Evolutionary conservation across 1,140 invertebrate genomes (phyloP).

Genomic region (Lordiphosa stackelbergi): DNA sequence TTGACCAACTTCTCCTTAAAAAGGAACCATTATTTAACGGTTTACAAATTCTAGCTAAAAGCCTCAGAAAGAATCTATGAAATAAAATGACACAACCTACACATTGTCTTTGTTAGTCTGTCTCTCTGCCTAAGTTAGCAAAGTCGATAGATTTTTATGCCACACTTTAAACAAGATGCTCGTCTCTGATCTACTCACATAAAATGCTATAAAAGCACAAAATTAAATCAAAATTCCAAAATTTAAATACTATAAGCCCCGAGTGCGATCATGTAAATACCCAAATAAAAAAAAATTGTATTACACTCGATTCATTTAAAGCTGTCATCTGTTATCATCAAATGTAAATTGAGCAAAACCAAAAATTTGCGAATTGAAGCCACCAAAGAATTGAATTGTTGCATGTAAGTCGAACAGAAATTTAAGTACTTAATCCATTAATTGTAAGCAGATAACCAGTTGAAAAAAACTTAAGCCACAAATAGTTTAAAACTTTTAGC

Average conservation of each 20-base stretch:
- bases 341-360: slow-evolving; percentile 67
- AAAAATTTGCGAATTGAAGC: slow-evolving; percentile 70
- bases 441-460: slow-evolving; percentile 47
- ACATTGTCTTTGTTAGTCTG: neutral
- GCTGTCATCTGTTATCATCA: slow-evolving; percentile 23
- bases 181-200: no score
- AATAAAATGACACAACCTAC: neutral
- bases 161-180: neutral
- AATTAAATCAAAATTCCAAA: slow-evolving; percentile 32
- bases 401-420: slow-evolving; percentile 59
- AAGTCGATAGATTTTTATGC: no score
- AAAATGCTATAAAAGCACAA: slow-evolving; percentile 5
- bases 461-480: slow-evolving; percentile 33
- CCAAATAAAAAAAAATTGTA: slow-evolving; percentile 10
- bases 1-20: no score
- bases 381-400: slow-evolving; percentile 76
- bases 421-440: slow-evolving; percentile 21
- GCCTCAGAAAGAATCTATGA: no score
- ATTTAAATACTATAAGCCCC: slow-evolving; percentile 2
- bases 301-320: slow-evolving; percentile 24
- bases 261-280: slow-evolving; percentile 7
- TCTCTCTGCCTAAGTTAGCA: no score
- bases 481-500: slow-evolving; percentile 63
- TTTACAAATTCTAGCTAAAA: no score
- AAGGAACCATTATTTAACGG: no score